Evolutionary conservation across 2,113 vertebrate genomes (phyloP).

Genomic region (Pachycephala philippinensis): DNA sequence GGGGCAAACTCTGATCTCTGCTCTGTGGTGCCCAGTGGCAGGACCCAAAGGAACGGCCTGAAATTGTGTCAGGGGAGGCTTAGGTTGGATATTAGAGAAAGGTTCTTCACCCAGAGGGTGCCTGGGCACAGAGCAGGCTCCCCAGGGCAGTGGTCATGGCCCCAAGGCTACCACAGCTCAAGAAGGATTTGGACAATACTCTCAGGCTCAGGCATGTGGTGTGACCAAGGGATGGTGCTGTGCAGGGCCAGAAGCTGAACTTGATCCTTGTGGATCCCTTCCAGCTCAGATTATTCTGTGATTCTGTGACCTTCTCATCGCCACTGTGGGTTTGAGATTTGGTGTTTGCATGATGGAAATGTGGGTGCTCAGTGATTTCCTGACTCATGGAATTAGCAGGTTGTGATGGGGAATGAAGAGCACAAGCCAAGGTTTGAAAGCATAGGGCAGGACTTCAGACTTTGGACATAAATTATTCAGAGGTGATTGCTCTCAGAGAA

Average conservation of each 20-base stretch:
- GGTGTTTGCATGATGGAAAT: neutral
- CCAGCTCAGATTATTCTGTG: neutral
- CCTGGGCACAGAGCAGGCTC: neutral
- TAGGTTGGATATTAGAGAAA: neutral
- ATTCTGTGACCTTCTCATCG: neutral
- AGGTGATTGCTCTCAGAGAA: neutral
- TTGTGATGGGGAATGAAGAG: neutral
- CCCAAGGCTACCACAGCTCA: neutral
- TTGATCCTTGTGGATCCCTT: neutral
- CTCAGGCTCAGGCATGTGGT: neutral
- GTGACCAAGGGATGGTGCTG: neutral
- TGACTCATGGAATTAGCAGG: neutral
- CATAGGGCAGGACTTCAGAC: neutral
- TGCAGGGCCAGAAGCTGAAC: neutral
- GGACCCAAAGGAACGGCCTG: neutral
- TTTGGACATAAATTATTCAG: neutral
- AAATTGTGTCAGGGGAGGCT: neutral
- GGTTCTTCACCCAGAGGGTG: neutral
- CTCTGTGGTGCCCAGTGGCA: neutral
- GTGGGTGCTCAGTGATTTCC: neutral
- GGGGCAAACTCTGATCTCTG: neutral
- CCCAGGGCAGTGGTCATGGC: neutral
- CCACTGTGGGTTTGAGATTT: neutral
- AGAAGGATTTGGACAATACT: rapidly evolving
- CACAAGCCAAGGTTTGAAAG: neutral